Evolutionary conservation across 2,888 invertebrate species (phyloP).

Genomic region (Periphyllus acericola): DNA sequence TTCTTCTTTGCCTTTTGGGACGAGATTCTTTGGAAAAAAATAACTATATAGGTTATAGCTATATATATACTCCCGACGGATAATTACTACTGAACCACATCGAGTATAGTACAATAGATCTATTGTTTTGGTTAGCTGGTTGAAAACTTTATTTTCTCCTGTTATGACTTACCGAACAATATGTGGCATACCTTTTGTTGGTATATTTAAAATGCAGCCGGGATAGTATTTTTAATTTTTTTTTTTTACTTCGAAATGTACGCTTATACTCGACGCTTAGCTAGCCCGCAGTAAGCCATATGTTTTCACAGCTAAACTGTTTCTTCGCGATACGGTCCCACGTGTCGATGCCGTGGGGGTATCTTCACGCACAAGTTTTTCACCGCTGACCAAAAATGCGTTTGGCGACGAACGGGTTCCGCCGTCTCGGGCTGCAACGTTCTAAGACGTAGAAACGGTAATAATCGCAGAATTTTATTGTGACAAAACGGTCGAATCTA

Average conservation of each 20-base stretch:
- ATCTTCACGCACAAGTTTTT: too few species aligned
- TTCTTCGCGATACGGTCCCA: too few species aligned
- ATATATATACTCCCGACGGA: background rate
- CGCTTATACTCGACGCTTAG: background rate
- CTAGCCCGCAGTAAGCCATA: background rate
- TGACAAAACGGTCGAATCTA: too few species aligned
- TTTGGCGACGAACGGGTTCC: too few species aligned
- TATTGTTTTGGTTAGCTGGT: conserved; percentile 30
- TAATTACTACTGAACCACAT: conserved; percentile 1
- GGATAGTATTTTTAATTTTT: background rate
- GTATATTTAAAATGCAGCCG: background rate
- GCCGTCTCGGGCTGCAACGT: too few species aligned
- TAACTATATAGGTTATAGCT: background rate
- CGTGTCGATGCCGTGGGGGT: too few species aligned
- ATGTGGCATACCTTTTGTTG: background rate
- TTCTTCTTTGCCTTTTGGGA: conserved; percentile 11
- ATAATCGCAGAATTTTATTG: too few species aligned
- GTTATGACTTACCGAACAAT: conserved; percentile 6
- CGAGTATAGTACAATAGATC: conserved; percentile 3
- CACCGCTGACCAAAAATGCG: too few species aligned
- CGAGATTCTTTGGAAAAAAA: background rate
- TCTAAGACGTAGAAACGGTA: too few species aligned
- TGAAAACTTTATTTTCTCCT: conserved; percentile 9
- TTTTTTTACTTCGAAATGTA: background rate
- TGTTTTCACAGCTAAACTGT: background rate